Percentiles rank a stretch among this genome's conserved stretches.
Evolutionary conservation across 2,797 vertebrate species (phyloP).

Genomic region (Crocodylus rhombifer): DNA sequence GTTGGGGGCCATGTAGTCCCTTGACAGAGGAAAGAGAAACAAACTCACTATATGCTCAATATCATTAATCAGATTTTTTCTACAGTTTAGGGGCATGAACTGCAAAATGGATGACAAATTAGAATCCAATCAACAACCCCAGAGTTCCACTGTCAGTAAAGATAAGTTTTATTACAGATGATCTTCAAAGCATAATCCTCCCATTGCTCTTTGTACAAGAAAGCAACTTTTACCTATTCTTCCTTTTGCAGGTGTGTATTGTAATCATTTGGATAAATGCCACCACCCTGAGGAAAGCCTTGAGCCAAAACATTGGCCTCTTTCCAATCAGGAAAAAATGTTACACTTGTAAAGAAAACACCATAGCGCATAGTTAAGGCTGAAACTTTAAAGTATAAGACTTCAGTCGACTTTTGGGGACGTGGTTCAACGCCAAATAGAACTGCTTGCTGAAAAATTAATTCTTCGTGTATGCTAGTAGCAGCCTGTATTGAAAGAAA

Average conservation of each 20-base stretch:
- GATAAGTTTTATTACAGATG: background rate
- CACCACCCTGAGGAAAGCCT: slow-evolving; percentile 10
- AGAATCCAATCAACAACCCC: background rate
- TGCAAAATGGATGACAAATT: background rate
- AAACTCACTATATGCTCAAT: background rate
- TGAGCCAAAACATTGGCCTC: background rate
- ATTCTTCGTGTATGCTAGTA: background rate
- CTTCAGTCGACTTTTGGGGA: background rate
- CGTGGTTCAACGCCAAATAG: background rate
- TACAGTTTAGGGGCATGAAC: background rate
- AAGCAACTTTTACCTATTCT: background rate
- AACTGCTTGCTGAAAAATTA: background rate
- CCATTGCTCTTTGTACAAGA: too few relatives aligned
- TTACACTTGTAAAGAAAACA: background rate
- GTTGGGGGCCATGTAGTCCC: background rate
- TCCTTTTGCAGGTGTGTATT: background rate
- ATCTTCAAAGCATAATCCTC: background rate
- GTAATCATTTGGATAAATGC: background rate
- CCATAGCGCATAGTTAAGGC: fast-evolving
- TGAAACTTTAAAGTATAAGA: fast-evolving
- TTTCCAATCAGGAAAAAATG: background rate
- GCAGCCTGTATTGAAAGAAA: background rate
- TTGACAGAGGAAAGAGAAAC: background rate
- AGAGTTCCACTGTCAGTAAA: background rate
- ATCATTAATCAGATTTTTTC: background rate